phyloP scores from a whole-genome alignment of 2,888 invertebrate genomes.

The Pegoplata infirma region DNA sequence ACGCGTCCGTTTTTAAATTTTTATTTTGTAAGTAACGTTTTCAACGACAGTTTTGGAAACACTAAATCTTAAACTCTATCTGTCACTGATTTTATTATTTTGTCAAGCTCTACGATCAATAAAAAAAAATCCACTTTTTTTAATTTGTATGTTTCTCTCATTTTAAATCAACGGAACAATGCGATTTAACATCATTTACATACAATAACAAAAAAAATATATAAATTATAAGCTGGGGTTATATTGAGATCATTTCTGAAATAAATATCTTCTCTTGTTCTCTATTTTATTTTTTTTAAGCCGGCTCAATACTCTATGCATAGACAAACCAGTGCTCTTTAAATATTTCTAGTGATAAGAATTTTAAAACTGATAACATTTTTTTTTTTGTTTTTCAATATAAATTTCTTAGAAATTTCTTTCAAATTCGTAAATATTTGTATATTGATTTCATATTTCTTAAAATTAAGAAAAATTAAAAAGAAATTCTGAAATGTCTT shows the following conservation, averaged over 20 bases:
- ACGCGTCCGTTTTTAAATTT: conserved; percentile 24
- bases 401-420: conserved; percentile 38
- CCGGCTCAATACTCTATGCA: neutral
- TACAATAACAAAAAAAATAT: conserved; percentile 23
- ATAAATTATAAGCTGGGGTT: conserved; percentile 30
- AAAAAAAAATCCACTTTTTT: conserved; percentile 5
- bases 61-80: conserved; percentile 53
- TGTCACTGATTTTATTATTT: conserved; percentile 62
- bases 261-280: neutral
- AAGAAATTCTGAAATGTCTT: conserved; percentile 9
- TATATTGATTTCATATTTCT: conserved; percentile 4
- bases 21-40: conserved; percentile 42
- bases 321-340: neutral
- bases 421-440: conserved; percentile 1
- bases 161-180: neutral
- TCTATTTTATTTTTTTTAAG: neutral
- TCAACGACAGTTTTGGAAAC: conserved; percentile 57
- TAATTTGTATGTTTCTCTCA: conserved; percentile 29
- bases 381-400: neutral
- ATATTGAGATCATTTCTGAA: neutral
- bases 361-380: conserved; percentile 41
- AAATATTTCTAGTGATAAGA: conserved; percentile 38
- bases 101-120: conserved; percentile 40
- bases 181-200: conserved; percentile 12
- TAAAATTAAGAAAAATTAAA: too few relatives aligned